Evolutionary conservation across 2,888 invertebrate genomes (phyloP), one percentile per base, ranked within the genome.

Genomic region (Hyposoter didymator): DNA sequence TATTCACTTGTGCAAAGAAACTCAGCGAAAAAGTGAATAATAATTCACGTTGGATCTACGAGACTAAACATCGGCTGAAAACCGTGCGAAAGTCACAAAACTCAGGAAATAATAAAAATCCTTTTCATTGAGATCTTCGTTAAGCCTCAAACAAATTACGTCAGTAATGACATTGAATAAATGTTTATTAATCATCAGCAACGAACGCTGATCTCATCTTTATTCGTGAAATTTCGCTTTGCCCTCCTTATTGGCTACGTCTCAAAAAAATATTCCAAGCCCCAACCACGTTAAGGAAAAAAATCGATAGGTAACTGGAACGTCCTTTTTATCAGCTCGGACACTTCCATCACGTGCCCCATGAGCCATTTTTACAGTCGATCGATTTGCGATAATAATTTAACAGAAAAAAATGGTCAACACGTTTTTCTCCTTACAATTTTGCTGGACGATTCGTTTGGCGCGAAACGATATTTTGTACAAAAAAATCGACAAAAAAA

Each of bases 231-330:
- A 28, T 55, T 22, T 79, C 70, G 47, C 64, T 35, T 49, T 64
- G 47, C 39, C 55, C 78, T 52, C 49, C 22, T 39, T 64, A 39
- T 79, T 79, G 79, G 79, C 79, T 12, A n/a, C 47, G 32, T 12
- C 17, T 64, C 79, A 79, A 79, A 78, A 47, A 43, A 74, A 22
- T 10, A 17, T 19, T 7, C 35, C 22, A 28, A 22, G 59, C 59
- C 7, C 10, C 55, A 55, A 19, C 45, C 19, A 75, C 72, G 72
- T 39, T 59, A 17, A 39, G 17, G 28, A 43, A 52, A 1, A 39
- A 59, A 22, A 28, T 39, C 39, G 28, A 59, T 28, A 59, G 28
- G 28, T 59, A 28, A 28, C 28, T 52, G 59, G 14, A 28, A 28
- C 59, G 8, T 59, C 6, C 22, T 59, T 59, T 59, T 59, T 28